These are phyloP conservation scores for Rhinopomastus cyanomelas DNA, from an alignment of 2,113 vertebrate genomes.

Conservation along the genomic window DNA sequence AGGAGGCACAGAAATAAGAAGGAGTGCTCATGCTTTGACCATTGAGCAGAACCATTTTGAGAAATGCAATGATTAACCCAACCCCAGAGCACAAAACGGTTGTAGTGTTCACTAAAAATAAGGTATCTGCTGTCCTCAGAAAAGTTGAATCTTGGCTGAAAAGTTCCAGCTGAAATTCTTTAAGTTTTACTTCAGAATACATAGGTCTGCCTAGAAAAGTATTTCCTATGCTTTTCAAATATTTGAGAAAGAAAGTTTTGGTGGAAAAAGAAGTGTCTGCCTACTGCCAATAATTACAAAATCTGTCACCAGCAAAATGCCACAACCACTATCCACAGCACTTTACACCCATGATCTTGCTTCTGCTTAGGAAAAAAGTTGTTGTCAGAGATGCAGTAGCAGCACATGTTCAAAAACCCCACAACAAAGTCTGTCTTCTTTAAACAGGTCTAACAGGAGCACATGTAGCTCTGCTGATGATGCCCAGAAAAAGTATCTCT, in stretches of 20 bases:
- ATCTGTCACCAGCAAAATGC: not conserved
- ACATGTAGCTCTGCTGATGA: not conserved
- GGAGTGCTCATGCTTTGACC: not conserved
- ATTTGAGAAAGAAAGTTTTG: not conserved
- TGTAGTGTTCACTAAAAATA: not conserved
- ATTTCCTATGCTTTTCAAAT: not conserved
- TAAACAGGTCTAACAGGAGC: not conserved
- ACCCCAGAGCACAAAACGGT: not conserved
- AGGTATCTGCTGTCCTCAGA: not conserved
- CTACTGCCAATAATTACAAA: not conserved
- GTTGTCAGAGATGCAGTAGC: not conserved
- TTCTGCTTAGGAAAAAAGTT: not conserved
- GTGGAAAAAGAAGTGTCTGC: not conserved
- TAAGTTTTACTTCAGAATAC: not conserved
- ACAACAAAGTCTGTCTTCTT: rapidly evolving
- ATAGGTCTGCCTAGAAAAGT: not conserved
- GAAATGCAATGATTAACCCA: not conserved
- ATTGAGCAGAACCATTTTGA: not conserved
- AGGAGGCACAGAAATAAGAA: not conserved
- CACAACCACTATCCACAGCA: not conserved
- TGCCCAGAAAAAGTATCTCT: not conserved
- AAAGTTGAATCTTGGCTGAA: not conserved
- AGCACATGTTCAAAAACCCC: rapidly evolving
- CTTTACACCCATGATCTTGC: not conserved
- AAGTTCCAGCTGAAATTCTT: not conserved